Evolutionary conservation across 2,888 invertebrate genomes (phyloP).

Genomic region (Dermolepida albohirtum): DNA sequence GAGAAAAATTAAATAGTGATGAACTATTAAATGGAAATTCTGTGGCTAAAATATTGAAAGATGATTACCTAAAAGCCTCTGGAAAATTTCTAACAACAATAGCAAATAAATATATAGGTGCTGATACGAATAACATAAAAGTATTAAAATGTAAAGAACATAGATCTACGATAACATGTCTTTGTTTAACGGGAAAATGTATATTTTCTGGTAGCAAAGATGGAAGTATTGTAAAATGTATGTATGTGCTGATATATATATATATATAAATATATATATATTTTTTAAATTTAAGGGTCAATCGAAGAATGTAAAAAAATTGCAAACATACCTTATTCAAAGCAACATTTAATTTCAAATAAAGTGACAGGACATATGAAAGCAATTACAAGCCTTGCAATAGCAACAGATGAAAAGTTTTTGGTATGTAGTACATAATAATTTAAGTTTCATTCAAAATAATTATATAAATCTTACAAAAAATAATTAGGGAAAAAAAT

Average conservation of each 20-base stretch:
- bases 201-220: constrained; percentile 91
- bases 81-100: constrained; percentile 82
- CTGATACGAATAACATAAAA: constrained; percentile 63
- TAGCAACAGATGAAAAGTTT: constrained; percentile 85
- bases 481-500: no score
- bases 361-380: constrained; percentile 56
- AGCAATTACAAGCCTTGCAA: constrained; percentile 74
- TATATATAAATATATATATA: not conserved
- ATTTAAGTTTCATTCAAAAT: no score
- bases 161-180: constrained; percentile 80
- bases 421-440: constrained; percentile 69
- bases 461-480: no score
- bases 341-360: constrained; percentile 52
- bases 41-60: constrained; percentile 68
- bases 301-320: constrained; percentile 74
- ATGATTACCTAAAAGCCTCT: constrained; percentile 87
- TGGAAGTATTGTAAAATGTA: constrained; percentile 87
- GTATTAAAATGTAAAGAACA: constrained; percentile 82
- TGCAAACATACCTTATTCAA: constrained; percentile 67
- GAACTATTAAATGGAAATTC: constrained; percentile 11
- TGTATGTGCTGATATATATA: constrained; percentile 49
- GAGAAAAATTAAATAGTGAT: constrained; percentile 5
- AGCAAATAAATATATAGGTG: constrained; percentile 72
- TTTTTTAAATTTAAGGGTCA: constrained; percentile 65
- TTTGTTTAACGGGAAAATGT: constrained; percentile 79